Base-by-base conservation (phyloP, 1,140 invertebrate genomes). In the Pissodes strobi region DNA sequence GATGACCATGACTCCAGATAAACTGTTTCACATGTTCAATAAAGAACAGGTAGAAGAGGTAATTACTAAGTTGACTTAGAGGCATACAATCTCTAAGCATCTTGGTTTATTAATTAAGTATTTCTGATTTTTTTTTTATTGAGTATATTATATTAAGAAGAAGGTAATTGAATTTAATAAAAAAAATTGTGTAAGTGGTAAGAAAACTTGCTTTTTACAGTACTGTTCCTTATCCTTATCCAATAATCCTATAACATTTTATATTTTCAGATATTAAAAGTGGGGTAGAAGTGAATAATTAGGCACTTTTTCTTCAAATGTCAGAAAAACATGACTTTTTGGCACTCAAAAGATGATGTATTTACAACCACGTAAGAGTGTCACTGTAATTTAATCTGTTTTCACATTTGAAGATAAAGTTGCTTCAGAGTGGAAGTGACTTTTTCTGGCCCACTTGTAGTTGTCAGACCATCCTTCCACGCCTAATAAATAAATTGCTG, bases 41-140 rank as follows among this genome's bases (percentile, higher is more conserved):
- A 92, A 95, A 79, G 89, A 92, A 70, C 92, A 97, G 79, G 85
- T 98, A 9, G 92, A 97, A 76, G 87, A 91, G 82, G 89, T 94
- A 78, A 94, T 95, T 78, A 88, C 89, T 78, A 87, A 88, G 69
- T 85, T 90, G 77, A 85, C 85, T 79, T 89, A 83, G 79, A 67
- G 37, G 15, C 22, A 18, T n/a, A n/a, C 15, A 25, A 12, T 49
- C 19, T 46, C 4, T 13, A 25, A 25, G 9, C 17, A 19, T 4
- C 18, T 43, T 19, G n/a, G 9, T 3, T 19, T 23, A 53, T 3
- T 34, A 17, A 37, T 27, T 53, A 53, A 53, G 15, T 53, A 10
- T 53, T 62, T n/a, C 12, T 62, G 17, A 22, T 9, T 8, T 39
- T 60, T 49, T 39, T 39, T 51, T 23, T 23, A 22, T 21, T 51